These are phyloP conservation scores for Tromatobia lineatoria DNA, from an alignment of 2,888 invertebrate genomes.

Conservation along the genomic window DNA sequence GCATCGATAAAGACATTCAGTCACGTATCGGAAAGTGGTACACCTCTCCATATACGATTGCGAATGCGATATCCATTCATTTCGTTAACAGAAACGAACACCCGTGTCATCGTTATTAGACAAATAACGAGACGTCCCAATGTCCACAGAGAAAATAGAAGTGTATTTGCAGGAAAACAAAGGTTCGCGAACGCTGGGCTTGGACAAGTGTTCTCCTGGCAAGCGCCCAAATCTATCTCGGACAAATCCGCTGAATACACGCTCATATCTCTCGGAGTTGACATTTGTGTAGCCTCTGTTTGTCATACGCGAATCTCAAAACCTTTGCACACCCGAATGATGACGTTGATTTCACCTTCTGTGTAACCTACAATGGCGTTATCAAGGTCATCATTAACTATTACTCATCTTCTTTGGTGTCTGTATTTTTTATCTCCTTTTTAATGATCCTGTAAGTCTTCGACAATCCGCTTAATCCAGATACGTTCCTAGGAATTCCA, in stretches of 20 bases:
- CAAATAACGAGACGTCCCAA: conserved; percentile 17
- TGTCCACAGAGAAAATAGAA: background rate
- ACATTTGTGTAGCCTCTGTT: conserved; percentile 6
- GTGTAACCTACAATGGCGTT: background rate
- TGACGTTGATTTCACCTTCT: background rate
- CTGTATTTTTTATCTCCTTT: too few relatives aligned
- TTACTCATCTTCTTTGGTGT: background rate
- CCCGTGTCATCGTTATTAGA: conserved; percentile 19
- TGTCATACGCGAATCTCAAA: background rate
- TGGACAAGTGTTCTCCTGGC: conserved; percentile 45
- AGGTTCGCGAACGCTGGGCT: background rate
- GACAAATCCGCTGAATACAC: conserved; percentile 47
- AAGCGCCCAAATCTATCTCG: conserved; percentile 24
- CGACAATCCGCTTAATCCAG: too few relatives aligned
- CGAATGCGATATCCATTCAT: conserved; percentile 22
- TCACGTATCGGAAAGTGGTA: background rate
- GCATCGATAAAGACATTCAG: conserved; percentile 7
- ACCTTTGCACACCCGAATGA: background rate
- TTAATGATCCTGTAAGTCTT: too few relatives aligned
- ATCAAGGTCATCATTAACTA: background rate
- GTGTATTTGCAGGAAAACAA: conserved; percentile 43
- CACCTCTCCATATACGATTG: background rate
- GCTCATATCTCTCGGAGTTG: background rate
- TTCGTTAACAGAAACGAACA: conserved; percentile 20
- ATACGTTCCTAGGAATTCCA: too few relatives aligned